Evolutionary conservation across 1,140 invertebrate species (phyloP).

Genomic region (Brachionus rotundiformis): DNA sequence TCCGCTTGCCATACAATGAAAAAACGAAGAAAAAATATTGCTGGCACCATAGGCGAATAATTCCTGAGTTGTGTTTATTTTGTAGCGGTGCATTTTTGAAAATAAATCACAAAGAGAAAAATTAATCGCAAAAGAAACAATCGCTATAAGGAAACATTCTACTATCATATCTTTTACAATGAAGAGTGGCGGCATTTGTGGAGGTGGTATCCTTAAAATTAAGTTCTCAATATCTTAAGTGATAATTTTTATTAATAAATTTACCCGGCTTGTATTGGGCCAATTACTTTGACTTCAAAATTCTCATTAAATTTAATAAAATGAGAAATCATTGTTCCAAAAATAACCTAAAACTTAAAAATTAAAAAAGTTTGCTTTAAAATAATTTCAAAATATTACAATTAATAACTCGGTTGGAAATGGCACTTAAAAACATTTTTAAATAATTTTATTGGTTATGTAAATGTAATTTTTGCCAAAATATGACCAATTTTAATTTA

Average conservation of each 20-base stretch:
- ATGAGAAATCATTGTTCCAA: slow-evolving; percentile 52
- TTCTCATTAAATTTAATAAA: slow-evolving; percentile 2
- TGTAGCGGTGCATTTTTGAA: slow-evolving; percentile 21
- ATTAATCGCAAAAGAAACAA: slow-evolving; percentile 36
- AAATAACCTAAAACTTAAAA: slow-evolving; percentile 51
- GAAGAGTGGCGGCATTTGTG: slow-evolving; percentile 10
- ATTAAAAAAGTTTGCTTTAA: background rate
- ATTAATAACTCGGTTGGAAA: slow-evolving; percentile 63
- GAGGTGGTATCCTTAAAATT: slow-evolving; percentile 7
- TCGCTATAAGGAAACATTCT: background rate
- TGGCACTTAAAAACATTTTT: slow-evolving; percentile 53
- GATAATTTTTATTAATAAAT: background rate
- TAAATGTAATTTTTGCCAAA: background rate
- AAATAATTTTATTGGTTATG: background rate
- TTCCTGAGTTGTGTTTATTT: slow-evolving; percentile 60
- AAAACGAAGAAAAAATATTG: slow-evolving; percentile 66
- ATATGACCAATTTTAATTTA: background rate
- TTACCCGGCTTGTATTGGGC: slow-evolving; percentile 14
- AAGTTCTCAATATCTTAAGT: too few relatives aligned
- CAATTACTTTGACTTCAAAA: slow-evolving; percentile 28
- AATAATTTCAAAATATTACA: slow-evolving; percentile 55
- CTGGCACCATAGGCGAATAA: slow-evolving; percentile 66
- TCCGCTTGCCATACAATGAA: slow-evolving; percentile 66
- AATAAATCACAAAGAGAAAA: slow-evolving; percentile 33
- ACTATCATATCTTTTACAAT: slow-evolving; percentile 17